phyloP scores from a whole-genome alignment of 2,113 vertebrate species.

The Coracopsis vasa region DNA sequence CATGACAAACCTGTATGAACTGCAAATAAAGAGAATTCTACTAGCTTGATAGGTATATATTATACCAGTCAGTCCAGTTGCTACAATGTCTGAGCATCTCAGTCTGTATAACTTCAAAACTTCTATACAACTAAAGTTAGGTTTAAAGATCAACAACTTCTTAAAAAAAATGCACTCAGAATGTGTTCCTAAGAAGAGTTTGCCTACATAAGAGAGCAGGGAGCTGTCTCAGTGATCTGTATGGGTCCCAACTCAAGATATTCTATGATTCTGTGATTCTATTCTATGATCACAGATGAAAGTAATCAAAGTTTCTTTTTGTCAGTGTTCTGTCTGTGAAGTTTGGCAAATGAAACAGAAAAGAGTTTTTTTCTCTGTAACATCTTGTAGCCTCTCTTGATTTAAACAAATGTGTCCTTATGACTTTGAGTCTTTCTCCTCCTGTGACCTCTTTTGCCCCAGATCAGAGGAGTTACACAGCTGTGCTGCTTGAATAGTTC shows the following conservation, averaged over 20 bases:
- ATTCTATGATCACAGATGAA: rapidly evolving
- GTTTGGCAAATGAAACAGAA: not conserved
- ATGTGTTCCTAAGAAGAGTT: not conserved
- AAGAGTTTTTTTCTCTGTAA: not conserved
- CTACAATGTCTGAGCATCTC: not conserved
- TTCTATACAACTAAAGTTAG: not conserved
- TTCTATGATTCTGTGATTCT: not conserved
- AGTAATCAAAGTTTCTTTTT: not conserved
- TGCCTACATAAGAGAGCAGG: not conserved
- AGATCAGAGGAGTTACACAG: not conserved
- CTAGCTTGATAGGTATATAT: not conserved
- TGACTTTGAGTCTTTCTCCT: not conserved
- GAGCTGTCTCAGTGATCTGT: rapidly evolving
- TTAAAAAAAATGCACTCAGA: not conserved
- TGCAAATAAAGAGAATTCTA: not conserved
- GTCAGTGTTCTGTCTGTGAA: not conserved
- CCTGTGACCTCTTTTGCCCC: not conserved
- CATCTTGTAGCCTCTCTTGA: not conserved
- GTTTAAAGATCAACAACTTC: not conserved
- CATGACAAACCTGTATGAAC: not conserved
- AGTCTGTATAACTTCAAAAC: not conserved
- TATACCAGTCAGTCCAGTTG: not conserved
- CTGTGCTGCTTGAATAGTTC: not conserved
- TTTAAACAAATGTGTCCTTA: not conserved
- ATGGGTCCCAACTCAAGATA: not conserved